Conservation (phyloP, 1,140 invertebrate species). For the Ips typographus region DNA sequence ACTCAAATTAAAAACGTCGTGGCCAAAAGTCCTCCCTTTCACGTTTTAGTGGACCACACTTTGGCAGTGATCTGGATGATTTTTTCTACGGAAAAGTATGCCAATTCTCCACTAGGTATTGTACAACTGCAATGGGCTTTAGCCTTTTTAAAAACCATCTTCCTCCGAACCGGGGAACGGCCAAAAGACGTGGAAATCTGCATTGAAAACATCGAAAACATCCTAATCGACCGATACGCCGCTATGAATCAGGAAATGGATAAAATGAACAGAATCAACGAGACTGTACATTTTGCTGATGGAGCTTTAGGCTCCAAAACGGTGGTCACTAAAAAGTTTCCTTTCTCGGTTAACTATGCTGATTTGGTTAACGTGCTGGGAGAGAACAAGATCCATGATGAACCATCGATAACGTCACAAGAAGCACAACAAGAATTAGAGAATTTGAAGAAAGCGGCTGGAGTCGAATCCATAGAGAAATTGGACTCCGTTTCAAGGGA, state of each 20-base stretch:
- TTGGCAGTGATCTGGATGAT: slow-evolving; percentile 49
- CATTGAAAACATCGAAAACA: slow-evolving; percentile 45
- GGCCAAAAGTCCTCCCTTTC: slow-evolving; percentile 45
- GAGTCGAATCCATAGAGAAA: slow-evolving; percentile 40
- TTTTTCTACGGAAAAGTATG: slow-evolving; percentile 39
- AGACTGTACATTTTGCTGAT: slow-evolving; percentile 32
- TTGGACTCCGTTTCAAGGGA: slow-evolving; percentile 40
- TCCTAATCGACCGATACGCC: slow-evolving; percentile 46
- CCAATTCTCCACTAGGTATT: slow-evolving; percentile 39
- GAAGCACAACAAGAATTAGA: slow-evolving; percentile 37
- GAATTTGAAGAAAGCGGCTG: slow-evolving; percentile 39
- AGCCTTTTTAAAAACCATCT: slow-evolving; percentile 44
- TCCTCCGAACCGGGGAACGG: slow-evolving; percentile 39
- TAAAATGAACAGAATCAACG: slow-evolving; percentile 29
- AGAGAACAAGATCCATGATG: slow-evolving; percentile 11
- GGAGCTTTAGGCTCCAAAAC: slow-evolving; percentile 31
- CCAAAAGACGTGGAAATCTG: slow-evolving; percentile 47
- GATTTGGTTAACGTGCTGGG: slow-evolving; percentile 38
- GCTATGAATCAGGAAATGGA: slow-evolving; percentile 39
- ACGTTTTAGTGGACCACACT: slow-evolving; percentile 48
- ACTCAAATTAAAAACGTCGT: slow-evolving; percentile 38
- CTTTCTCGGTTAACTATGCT: slow-evolving; percentile 45
- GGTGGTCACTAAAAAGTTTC: slow-evolving; percentile 25
- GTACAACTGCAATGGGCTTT: slow-evolving; percentile 49
- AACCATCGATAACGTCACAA: slow-evolving; percentile 32